Evolutionary conservation across 2,888 invertebrate genomes (phyloP), one percentile per base, ranked within the genome.

Genomic region (Dynastes hyllus): DNA sequence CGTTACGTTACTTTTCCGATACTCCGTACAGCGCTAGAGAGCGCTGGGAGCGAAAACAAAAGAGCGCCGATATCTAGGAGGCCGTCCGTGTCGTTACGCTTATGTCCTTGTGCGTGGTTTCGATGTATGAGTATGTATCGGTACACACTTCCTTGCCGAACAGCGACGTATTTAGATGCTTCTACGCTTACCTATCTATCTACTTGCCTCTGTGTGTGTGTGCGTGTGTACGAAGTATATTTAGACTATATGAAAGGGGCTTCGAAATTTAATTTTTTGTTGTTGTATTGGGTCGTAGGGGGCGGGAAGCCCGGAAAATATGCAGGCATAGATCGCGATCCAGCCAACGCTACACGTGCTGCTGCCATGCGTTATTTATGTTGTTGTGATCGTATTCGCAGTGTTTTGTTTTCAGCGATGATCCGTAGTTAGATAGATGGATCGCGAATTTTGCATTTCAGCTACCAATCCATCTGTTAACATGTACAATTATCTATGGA

Each of bases 281-380:
- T n/a, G n/a, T n/a, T n/a, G n/a, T n/a, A n/a, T n/a, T n/a, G n/a
- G n/a, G n/a, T n/a, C n/a, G n/a, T n/a, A n/a, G n/a, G n/a, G 50
- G 67, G 45, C 50, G 65, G 65, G 32, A 50, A 45, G 45, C 37
- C 40, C 67, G 67, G 22, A 22, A 67, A 50, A 22, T 45, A 67
- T 67, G 45, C 67, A 11, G 9, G 45, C 8, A 45, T 45, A 45
- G 45, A 45, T 45, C 65, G 65, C 65, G 32, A 65, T 11, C 40
- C 37, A 32, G 65, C 22, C 29, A 29, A 13, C 29, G 27, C 45
- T 67, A 67, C 67, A 67, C 67, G 67, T 67, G 67, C 67, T 67
- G 50, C 67, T 45, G 67, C 45, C 67, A 50, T 67, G 66, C 32
- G 9, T 63, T 45, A 11, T 45, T 45, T 11, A 45, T 45, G 45